These are phyloP conservation scores for Semibalanus balanoides DNA, from an alignment of 1,140 invertebrate species.

Conservation along the genomic window DNA sequence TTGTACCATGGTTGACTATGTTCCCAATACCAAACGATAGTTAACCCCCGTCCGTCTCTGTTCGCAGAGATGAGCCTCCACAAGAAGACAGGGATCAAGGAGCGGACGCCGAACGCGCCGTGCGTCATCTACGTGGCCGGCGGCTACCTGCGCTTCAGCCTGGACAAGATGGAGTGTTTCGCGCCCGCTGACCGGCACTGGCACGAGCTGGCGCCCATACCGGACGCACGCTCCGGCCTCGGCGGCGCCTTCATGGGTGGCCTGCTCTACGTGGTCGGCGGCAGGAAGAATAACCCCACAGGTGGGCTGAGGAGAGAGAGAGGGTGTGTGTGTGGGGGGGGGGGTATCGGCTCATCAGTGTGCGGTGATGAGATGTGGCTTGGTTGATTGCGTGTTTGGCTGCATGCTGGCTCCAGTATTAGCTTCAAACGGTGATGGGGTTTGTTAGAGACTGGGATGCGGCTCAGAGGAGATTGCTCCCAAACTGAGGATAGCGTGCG, in stretches of 20 bases:
- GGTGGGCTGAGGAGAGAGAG: background rate
- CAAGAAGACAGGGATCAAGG: constrained; percentile 61
- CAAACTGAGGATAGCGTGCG: too few species aligned
- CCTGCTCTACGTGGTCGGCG: constrained; percentile 77
- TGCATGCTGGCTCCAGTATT: too few species aligned
- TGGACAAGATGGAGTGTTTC: constrained; percentile 72
- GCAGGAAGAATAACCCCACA: constrained; percentile 64
- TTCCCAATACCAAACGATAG: too few species aligned
- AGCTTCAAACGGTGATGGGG: too few species aligned
- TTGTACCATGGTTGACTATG: too few species aligned
- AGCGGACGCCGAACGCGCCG: constrained; percentile 66
- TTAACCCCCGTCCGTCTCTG: too few species aligned
- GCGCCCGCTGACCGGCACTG: constrained; percentile 72
- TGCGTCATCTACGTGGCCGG: constrained; percentile 78
- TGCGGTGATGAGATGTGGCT: too few species aligned
- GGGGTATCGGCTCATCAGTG: too few species aligned
- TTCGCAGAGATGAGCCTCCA: constrained; percentile 55
- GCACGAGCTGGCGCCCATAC: constrained; percentile 57
- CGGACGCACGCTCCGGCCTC: constrained; percentile 68
- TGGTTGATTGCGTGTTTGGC: too few species aligned
- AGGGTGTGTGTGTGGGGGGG: too few species aligned
- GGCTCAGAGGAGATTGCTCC: too few species aligned
- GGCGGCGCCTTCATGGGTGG: constrained; percentile 68
- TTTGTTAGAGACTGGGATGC: too few species aligned
- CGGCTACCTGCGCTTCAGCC: constrained; percentile 68